These are phyloP conservation scores for Phyllostomus discolor DNA, from an alignment of 2,113 vertebrate genomes.

Conservation along the genomic window DNA sequence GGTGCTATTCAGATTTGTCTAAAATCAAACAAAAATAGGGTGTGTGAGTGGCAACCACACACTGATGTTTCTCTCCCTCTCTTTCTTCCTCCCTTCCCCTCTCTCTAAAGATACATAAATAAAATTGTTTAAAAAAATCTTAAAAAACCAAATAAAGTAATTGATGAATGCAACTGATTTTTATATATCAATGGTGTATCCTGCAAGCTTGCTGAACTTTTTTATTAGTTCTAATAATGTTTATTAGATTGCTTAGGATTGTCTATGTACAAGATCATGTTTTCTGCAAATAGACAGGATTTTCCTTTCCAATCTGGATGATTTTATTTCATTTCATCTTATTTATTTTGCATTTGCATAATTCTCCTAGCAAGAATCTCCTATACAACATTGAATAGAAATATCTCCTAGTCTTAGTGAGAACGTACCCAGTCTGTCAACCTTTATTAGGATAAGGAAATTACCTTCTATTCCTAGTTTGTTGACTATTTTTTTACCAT, in stretches of 20 bases:
- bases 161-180: background rate
- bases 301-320: background rate
- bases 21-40: background rate
- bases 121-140: too few relatives aligned
- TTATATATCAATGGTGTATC: background rate
- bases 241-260: background rate
- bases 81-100: too few relatives aligned
- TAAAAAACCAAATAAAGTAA: background rate
- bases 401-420: background rate
- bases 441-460: background rate
- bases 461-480: background rate
- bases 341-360: background rate
- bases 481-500: background rate
- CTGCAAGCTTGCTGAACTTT: background rate
- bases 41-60: too few relatives aligned
- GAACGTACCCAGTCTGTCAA: background rate
- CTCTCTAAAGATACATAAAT: too few relatives aligned
- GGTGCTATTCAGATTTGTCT: background rate
- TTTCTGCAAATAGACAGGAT: background rate
- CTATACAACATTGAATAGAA: background rate
- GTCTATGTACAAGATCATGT: background rate
- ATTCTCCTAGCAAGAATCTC: background rate
- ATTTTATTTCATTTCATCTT: background rate
- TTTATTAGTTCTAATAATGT: background rate
- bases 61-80: too few relatives aligned